Evolutionary conservation across 2,113 vertebrate genomes (phyloP).

Genomic region (Corythaixoides concolor): DNA sequence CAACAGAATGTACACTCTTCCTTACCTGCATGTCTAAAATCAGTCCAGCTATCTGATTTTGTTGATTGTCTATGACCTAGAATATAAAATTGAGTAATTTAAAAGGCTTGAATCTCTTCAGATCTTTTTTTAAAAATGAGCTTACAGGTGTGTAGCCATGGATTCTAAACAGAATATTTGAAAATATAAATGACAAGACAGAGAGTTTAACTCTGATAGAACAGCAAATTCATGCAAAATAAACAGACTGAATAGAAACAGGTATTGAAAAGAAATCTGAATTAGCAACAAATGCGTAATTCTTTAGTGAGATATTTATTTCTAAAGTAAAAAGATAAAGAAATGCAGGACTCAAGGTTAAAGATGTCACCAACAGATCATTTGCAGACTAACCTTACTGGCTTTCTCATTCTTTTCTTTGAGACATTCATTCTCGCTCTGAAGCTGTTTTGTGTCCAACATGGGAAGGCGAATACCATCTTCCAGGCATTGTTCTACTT

Average conservation of each 20-base stretch:
- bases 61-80: constrained; percentile 89
- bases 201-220: not conserved
- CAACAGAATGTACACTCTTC: not conserved
- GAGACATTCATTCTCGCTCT: constrained; percentile 86
- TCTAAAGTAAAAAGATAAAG: not conserved
- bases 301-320: not conserved
- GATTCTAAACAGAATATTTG: not conserved
- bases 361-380: not conserved
- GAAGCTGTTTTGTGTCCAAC: constrained; percentile 90
- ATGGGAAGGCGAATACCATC: constrained; percentile 92
- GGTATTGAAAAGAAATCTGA: not conserved
- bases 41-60: constrained; percentile 85
- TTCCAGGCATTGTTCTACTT: constrained; percentile 93
- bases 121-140: not conserved
- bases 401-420: constrained; percentile 83
- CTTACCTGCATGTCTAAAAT: constrained; percentile 81
- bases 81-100: constrained; percentile 27
- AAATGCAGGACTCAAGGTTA: not conserved
- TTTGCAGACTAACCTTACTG: constrained; percentile 77
- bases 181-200: not conserved
- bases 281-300: not conserved
- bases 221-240: not conserved
- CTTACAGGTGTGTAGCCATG: not conserved
- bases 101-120: not conserved
- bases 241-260: not conserved